These are phyloP conservation scores for Euura saliciscinereae DNA, from an alignment of 1,140 invertebrate species.

Conservation along the genomic window DNA sequence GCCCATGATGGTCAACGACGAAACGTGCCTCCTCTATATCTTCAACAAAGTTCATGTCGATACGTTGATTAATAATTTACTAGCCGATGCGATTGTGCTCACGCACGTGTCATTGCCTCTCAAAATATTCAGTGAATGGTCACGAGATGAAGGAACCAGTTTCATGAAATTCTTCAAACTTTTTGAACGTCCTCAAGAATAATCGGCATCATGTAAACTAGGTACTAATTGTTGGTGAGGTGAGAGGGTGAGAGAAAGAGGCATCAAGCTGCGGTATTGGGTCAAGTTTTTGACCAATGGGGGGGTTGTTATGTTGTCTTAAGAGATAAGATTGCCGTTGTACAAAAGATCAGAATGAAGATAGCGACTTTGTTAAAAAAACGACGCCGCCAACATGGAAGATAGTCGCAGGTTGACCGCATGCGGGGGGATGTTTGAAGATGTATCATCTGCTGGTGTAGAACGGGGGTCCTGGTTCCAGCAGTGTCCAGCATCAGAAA, in stretches of 20 bases:
- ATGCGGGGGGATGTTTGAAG: background rate
- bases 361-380: conserved; percentile 24
- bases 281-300: background rate
- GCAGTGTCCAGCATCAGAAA: background rate
- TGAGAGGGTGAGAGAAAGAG: background rate
- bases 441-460: background rate
- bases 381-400: conserved; percentile 29
- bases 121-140: too few relatives aligned
- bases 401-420: conserved; percentile 8
- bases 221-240: too few relatives aligned
- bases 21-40: too few relatives aligned
- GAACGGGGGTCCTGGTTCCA: background rate
- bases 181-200: too few relatives aligned
- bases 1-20: too few relatives aligned
- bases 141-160: too few relatives aligned
- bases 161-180: too few relatives aligned
- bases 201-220: too few relatives aligned
- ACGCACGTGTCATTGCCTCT: too few relatives aligned
- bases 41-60: too few relatives aligned
- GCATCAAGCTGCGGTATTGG: conserved; percentile 21
- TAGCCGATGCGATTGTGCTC: too few relatives aligned
- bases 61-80: too few relatives aligned
- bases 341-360: conserved; percentile 31
- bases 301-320: conserved; percentile 10
- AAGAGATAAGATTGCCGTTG: conserved; percentile 36